Percentiles rank a stretch among this genome's conserved stretches.
Evolutionary conservation across 1,140 invertebrate genomes (phyloP).

Genomic region (Medauroidea extradentata): DNA sequence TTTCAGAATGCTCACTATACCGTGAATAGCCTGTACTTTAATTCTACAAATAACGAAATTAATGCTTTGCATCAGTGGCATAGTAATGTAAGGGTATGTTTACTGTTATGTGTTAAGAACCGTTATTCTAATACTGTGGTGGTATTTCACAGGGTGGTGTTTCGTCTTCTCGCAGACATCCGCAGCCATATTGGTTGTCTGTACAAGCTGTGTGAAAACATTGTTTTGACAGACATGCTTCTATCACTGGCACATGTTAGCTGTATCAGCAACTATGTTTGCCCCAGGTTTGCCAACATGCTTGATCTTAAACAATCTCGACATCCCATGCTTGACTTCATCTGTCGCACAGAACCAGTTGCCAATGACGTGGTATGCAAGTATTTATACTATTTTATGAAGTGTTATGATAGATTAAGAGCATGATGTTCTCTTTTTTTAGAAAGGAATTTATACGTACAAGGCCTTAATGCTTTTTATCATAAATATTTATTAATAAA

Average conservation of each 20-base stretch:
- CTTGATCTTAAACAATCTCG: slow-evolving; percentile 63
- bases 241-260: slow-evolving; percentile 67
- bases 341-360: slow-evolving; percentile 51
- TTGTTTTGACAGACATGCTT: slow-evolving; percentile 76
- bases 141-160: slow-evolving; percentile 53
- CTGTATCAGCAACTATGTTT: slow-evolving; percentile 54
- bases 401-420: too few relatives aligned
- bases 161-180: slow-evolving; percentile 54
- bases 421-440: too few relatives aligned
- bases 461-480: too few relatives aligned
- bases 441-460: too few relatives aligned
- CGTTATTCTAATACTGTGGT: too few relatives aligned
- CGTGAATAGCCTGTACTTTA: too few relatives aligned
- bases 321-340: slow-evolving; percentile 76
- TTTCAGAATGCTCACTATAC: too few relatives aligned
- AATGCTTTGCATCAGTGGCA: too few relatives aligned
- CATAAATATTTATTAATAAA: too few relatives aligned
- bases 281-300: slow-evolving; percentile 67
- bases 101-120: neutral
- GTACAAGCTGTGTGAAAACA: slow-evolving; percentile 73
- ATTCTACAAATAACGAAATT: too few relatives aligned
- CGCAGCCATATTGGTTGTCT: slow-evolving; percentile 65
- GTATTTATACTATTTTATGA: too few relatives aligned
- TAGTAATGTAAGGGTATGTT: too few relatives aligned
- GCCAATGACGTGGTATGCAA: slow-evolving; percentile 71